These are phyloP conservation scores for Bungarus multicinctus DNA, from an alignment of 2,113 vertebrate species.

Conservation along the genomic window DNA sequence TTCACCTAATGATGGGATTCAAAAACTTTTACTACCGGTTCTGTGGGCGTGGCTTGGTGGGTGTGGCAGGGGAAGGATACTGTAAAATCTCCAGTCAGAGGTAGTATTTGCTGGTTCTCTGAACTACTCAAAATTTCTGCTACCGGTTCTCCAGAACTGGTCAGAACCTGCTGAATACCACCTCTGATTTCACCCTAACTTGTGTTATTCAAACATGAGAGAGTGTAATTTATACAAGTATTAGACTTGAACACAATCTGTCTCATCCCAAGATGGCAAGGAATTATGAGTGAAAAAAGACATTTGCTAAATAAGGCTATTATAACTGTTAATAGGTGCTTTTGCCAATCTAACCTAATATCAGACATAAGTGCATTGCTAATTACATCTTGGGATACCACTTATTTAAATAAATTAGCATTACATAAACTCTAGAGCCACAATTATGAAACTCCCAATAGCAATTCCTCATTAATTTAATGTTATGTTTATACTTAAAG, in stretches of 20 bases:
- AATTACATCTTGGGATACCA: not conserved
- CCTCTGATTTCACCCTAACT: not conserved
- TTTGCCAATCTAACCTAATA: not conserved
- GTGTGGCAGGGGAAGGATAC: no score
- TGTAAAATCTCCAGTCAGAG: no score
- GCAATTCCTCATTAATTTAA: not conserved
- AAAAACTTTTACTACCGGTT: no score
- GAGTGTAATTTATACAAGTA: no score
- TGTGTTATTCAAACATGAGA: not conserved
- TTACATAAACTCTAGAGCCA: not conserved
- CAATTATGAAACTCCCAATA: not conserved
- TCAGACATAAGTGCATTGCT: not conserved
- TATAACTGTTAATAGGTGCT: not conserved
- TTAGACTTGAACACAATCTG: not conserved
- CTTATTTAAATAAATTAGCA: not conserved
- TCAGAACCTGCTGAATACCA: no score
- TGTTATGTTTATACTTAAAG: not conserved
- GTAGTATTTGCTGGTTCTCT: no score
- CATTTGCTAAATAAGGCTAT: not conserved
- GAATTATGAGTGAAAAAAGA: not conserved
- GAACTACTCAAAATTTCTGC: no score
- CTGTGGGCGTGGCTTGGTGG: no score
- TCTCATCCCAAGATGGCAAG: not conserved
- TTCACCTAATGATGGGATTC: not conserved
- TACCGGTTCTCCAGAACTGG: no score